phyloP scores from a whole-genome alignment of 2,797 vertebrate genomes.

The Tympanoctomys barrerae region DNA sequence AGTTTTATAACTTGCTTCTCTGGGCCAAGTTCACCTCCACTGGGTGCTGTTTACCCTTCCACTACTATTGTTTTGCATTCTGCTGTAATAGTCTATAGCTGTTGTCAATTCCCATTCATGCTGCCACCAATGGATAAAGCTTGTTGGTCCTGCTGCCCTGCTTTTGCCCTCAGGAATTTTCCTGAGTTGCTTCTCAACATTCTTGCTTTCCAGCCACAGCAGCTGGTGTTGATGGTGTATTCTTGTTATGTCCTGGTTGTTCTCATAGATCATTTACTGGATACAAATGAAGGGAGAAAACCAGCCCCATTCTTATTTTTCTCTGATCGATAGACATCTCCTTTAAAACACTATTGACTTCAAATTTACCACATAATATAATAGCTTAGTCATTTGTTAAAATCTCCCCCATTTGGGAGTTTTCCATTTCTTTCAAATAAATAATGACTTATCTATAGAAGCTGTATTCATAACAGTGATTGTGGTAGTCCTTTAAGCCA shows the following conservation, averaged over 20 bases:
- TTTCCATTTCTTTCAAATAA: neutral
- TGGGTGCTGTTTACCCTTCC: neutral
- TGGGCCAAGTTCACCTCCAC: neutral
- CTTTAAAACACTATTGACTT: neutral
- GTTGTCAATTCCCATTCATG: neutral
- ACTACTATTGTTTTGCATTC: neutral
- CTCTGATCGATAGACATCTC: conserved; percentile 9
- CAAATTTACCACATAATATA: conserved; percentile 5
- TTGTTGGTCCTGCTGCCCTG: neutral
- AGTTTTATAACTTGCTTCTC: neutral
- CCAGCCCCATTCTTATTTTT: conserved; percentile 12
- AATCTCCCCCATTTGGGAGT: neutral
- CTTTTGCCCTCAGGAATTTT: neutral
- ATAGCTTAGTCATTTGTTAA: neutral
- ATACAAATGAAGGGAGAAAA: neutral
- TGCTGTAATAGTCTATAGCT: neutral
- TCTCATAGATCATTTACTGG: neutral
- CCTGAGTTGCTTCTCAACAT: neutral
- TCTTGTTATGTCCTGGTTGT: neutral
- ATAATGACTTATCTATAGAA: neutral
- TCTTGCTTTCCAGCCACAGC: neutral
- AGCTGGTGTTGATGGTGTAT: neutral
- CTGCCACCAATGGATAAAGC: neutral
- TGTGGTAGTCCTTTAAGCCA: conserved; percentile 29
- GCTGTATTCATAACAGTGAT: neutral